These are phyloP conservation scores for Adelosebastes latens DNA, from an alignment of 2,797 vertebrate species.

Conservation along the genomic window DNA sequence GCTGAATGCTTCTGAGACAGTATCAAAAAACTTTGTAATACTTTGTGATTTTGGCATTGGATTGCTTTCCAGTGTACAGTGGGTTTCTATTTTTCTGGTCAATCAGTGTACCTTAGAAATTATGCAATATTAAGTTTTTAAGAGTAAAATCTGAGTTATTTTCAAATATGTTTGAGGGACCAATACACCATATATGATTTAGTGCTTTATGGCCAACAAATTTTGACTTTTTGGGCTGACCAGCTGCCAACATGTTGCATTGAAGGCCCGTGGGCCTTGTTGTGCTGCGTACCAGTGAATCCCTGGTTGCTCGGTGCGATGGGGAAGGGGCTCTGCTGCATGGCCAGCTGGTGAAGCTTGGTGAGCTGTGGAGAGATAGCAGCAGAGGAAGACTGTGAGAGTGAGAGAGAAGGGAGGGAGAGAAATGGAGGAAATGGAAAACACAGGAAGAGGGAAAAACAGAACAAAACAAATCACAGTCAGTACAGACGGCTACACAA, in stretches of 20 bases:
- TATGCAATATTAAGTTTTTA: not conserved
- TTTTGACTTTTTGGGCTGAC: not conserved
- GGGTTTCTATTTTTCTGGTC: not conserved
- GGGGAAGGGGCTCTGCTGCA: constrained; percentile 98
- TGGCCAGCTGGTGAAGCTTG: constrained; percentile 99
- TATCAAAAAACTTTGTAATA: not conserved
- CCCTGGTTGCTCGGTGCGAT: constrained; percentile 94
- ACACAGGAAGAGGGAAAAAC: constrained; percentile 65
- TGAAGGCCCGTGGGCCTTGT: not conserved
- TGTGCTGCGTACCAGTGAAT: constrained; percentile 90
- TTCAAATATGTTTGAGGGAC: not conserved
- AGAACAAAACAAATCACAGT: constrained; percentile 60
- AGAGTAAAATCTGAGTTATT: not conserved
- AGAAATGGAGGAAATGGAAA: constrained; percentile 70
- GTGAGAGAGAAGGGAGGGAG: constrained; percentile 75
- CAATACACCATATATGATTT: not conserved
- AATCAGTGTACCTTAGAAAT: not conserved
- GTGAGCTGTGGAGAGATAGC: constrained; percentile 90
- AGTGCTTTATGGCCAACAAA: not conserved
- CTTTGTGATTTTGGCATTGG: not conserved
- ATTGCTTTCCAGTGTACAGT: not conserved
- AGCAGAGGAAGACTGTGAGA: constrained; percentile 84
- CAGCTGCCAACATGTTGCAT: not conserved
- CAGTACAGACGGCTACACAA: constrained; percentile 61
- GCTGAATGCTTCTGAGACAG: not conserved